Percentiles rank a stretch among this genome's conserved stretches.
Evolutionary conservation across 2,888 invertebrate genomes (phyloP).

Genomic region (Parasteatoda lunata): DNA sequence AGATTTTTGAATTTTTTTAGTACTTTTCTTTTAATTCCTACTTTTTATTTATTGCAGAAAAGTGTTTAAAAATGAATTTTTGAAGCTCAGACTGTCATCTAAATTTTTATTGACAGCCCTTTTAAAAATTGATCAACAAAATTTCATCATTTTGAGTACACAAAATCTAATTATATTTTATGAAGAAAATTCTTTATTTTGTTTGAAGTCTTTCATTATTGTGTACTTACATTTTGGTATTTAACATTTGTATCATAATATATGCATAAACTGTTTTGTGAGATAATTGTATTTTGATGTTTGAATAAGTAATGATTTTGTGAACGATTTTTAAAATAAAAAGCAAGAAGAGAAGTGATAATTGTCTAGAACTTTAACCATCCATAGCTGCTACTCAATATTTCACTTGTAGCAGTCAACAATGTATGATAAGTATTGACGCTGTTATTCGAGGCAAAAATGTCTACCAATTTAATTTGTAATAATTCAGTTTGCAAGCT

Average conservation of each 20-base stretch:
- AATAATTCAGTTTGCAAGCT: slow-evolving; percentile 16
- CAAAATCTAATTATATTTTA: neutral
- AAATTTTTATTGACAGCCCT: no score
- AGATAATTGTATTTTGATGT: neutral
- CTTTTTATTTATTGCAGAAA: slow-evolving; percentile 33
- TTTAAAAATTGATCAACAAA: neutral
- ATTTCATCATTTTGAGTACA: neutral
- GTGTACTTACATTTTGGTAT: neutral
- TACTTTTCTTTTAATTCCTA: slow-evolving; percentile 4
- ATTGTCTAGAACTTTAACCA: slow-evolving; percentile 64
- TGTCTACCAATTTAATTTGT: slow-evolving; percentile 55
- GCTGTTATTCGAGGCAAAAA: slow-evolving; percentile 48
- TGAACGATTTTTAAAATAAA: slow-evolving; percentile 59
- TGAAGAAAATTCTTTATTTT: neutral
- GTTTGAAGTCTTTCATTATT: slow-evolving; percentile 3
- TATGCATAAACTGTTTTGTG: slow-evolving; percentile 37
- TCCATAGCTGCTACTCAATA: slow-evolving; percentile 50
- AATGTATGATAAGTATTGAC: slow-evolving; percentile 50
- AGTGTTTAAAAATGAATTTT: slow-evolving; percentile 1
- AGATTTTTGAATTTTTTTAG: no score
- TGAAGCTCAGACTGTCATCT: neutral
- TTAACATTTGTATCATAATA: slow-evolving; percentile 18
- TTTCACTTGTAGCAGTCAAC: slow-evolving; percentile 60
- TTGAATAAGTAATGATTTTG: slow-evolving; percentile 36
- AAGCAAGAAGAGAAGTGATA: slow-evolving; percentile 31